Evolutionary conservation across 2,888 invertebrate genomes (phyloP).

Genomic region (Spisula solida): DNA sequence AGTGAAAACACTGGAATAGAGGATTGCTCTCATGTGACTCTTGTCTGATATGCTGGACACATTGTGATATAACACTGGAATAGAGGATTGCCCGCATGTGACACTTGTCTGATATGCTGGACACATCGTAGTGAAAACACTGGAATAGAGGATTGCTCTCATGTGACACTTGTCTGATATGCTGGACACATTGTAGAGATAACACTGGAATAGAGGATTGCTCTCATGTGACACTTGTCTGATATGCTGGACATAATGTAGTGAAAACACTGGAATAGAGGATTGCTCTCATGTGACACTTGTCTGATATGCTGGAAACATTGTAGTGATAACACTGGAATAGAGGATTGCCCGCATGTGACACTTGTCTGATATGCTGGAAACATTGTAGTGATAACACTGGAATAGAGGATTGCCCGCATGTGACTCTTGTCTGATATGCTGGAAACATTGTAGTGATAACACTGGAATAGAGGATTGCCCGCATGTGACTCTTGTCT

Average conservation of each 20-base stretch:
- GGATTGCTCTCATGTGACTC: conserved; percentile 4
- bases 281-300: conserved; percentile 10
- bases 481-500: not conserved
- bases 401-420: not conserved
- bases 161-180: not conserved
- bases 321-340: not conserved
- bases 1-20: not conserved
- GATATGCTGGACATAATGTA: conserved; percentile 37
- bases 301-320: conserved; percentile 46
- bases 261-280: not conserved
- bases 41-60: conserved; percentile 48
- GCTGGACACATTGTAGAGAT: conserved; percentile 34
- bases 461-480: not conserved
- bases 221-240: conserved; percentile 37
- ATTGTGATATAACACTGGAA: not conserved
- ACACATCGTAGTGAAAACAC: not conserved
- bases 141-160: not conserved
- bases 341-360: not conserved
- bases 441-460: not conserved
- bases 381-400: not conserved
- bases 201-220: not conserved
- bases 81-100: not conserved
- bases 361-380: conserved; percentile 50
- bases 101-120: conserved; percentile 30
- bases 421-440: conserved; percentile 43